These are phyloP conservation scores for Euzophera pinguis DNA, from an alignment of 2,888 invertebrate species.

Conservation along the genomic window DNA sequence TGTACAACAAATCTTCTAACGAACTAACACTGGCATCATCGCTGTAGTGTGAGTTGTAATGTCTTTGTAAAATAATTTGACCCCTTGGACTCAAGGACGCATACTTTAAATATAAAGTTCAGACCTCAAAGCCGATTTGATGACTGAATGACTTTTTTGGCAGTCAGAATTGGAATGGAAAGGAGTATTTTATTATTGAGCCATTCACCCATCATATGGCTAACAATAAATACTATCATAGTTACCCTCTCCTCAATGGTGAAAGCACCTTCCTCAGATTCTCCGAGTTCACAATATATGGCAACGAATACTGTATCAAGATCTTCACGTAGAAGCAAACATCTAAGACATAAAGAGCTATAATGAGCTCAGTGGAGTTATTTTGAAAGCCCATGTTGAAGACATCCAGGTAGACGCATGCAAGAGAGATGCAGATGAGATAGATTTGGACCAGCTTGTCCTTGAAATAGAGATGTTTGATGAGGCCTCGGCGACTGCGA, in stretches of 20 bases:
- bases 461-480: slow-evolving; percentile 36
- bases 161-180: too few relatives aligned
- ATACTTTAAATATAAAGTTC: too few relatives aligned
- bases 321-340: slow-evolving; percentile 51
- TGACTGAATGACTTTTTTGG: too few relatives aligned
- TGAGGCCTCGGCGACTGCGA: slow-evolving; percentile 23
- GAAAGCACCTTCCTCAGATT: slow-evolving; percentile 28
- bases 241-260: slow-evolving; percentile 38
- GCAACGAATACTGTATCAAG: slow-evolving; percentile 37
- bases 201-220: too few relatives aligned
- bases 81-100: too few relatives aligned
- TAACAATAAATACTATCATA: slow-evolving; percentile 2
- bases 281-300: slow-evolving; percentile 28
- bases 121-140: too few relatives aligned
- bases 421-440: slow-evolving; percentile 43
- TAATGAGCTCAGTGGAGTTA: slow-evolving; percentile 38
- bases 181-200: too few relatives aligned
- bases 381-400: slow-evolving; percentile 60
- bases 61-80: too few relatives aligned
- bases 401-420: slow-evolving; percentile 46
- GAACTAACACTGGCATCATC: too few relatives aligned
- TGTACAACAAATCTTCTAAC: too few relatives aligned
- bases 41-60: too few relatives aligned
- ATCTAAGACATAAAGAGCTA: slow-evolving; percentile 45
- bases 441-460: slow-evolving; percentile 41